Base-by-base conservation (phyloP, 2,797 vertebrate species). In the Craterocephalus amniculus region DNA sequence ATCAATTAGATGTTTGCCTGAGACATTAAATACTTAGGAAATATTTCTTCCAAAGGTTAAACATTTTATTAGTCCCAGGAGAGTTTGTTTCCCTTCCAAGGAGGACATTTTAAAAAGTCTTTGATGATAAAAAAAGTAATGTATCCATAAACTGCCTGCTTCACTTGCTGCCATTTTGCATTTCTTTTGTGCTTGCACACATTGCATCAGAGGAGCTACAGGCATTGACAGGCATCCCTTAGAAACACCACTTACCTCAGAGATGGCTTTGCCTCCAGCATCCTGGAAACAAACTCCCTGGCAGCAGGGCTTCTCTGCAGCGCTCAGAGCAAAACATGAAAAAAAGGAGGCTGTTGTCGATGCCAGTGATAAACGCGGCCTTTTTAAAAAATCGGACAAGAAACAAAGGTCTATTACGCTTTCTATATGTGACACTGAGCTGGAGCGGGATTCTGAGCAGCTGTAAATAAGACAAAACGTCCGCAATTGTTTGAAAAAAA, bases 101-200 rank as follows among this genome's bases (percentile, higher is more conserved):
- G 3, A 12, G 20, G 61, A 48, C 26, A 11, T 58, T 38, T 26
- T 29, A 29, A 13, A 57, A 45, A 27, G 34, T 18, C 45, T 29
- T 35, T 26, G 27, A 43, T 6, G 10, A 32, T 49, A 24, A 59
- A 54, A 2, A 58, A 31, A 0, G 10, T 32, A 24, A 14, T 16
- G 38, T 16, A 40, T 10, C 9, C 24, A 40, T 24, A 36, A 1
- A 58, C 61, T 58, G n/a, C 72, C 18, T 64, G 20, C 62, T 63
- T 62, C 9, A 54, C 13, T 35, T 38, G 69, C 83, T 85, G 83
- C 86, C 81, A 77, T 84, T 74, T 80, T 83, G 65, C 76, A 48
- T 73, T 70, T 74, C 43, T 63, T 36, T 48, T 16, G 26, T 40
- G 4, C 52, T 6, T 18, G 35, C 59, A 56, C 45, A 6, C 70